phyloP scores from a whole-genome alignment of 2,797 vertebrate genomes.

The Phoxinus dragarum region DNA sequence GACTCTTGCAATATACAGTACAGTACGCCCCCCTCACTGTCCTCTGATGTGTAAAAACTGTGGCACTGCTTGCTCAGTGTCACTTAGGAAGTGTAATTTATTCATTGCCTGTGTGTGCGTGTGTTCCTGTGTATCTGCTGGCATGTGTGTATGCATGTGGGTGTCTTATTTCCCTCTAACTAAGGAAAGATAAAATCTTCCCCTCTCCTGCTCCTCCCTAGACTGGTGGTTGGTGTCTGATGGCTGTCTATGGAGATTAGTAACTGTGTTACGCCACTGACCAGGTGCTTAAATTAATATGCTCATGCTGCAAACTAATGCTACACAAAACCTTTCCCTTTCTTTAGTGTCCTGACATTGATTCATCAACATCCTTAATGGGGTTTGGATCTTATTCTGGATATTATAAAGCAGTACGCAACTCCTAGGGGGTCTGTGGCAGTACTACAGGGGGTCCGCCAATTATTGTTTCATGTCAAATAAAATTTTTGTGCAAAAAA shows the following conservation, averaged over 20 bases:
- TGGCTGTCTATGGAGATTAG: slow-evolving; percentile 40
- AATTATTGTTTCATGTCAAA: slow-evolving; percentile 7
- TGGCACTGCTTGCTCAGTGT: slow-evolving; percentile 5
- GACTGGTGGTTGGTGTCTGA: slow-evolving; percentile 39
- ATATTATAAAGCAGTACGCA: not conserved
- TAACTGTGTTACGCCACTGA: not conserved
- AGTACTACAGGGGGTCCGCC: not conserved
- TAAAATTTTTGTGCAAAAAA: not conserved
- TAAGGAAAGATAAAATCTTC: slow-evolving; percentile 52
- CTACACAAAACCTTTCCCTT: slow-evolving; percentile 1
- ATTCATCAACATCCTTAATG: not conserved
- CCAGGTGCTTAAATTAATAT: slow-evolving; percentile 16
- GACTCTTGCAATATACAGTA: not conserved
- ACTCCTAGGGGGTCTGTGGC: not conserved
- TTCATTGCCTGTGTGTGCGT: slow-evolving; percentile 34
- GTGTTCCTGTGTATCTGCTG: slow-evolving; percentile 31
- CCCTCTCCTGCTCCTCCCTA: slow-evolving; percentile 9
- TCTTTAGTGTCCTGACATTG: not conserved
- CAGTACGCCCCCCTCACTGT: not conserved
- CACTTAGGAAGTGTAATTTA: slow-evolving; percentile 43
- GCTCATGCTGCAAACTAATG: not conserved
- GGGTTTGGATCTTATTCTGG: not conserved
- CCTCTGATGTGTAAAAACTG: slow-evolving; percentile 40
- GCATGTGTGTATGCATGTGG: slow-evolving; percentile 39
- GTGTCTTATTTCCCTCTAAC: slow-evolving; percentile 51